A percentile compares a stretch with the other conserved stretches of the same genome.
These are phyloP conservation scores for Gyps fulvus DNA, from an alignment of 2,113 vertebrate species.

Conservation along the genomic window DNA sequence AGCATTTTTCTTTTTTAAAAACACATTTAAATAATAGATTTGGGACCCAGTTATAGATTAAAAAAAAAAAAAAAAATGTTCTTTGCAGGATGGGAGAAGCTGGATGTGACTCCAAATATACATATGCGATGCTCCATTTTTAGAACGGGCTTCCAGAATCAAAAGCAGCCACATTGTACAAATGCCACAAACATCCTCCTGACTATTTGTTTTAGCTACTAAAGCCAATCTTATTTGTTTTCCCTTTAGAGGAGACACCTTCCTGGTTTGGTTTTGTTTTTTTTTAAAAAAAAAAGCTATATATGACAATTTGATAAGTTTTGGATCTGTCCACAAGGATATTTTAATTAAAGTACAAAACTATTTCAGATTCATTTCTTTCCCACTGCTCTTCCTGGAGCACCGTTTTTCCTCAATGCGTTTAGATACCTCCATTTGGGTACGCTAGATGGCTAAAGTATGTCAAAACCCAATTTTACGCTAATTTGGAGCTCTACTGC, in stretches of 20 bases:
- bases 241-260: neutral
- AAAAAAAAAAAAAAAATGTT: neutral
- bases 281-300: neutral
- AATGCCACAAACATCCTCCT: constrained; percentile 28
- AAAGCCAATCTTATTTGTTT: neutral
- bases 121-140: neutral
- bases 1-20: neutral
- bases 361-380: neutral
- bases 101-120: constrained; percentile 30
- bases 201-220: neutral
- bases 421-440: neutral
- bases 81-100: constrained; percentile 51
- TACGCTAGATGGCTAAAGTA: neutral
- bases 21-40: neutral
- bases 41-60: neutral
- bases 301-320: neutral
- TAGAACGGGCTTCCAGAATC: constrained; percentile 19
- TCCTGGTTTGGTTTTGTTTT: neutral
- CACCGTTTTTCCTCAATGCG: neutral
- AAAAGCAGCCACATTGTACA: constrained; percentile 17
- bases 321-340: neutral
- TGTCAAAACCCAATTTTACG: constrained; percentile 16
- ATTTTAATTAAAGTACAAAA: neutral
- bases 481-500: constrained; percentile 9
- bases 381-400: neutral